A percentile compares a stretch with the other conserved stretches of the same genome.
These are phyloP conservation scores for Trichechus manatus DNA, from an alignment of 2,113 vertebrate genomes.

Conservation along the genomic window DNA sequence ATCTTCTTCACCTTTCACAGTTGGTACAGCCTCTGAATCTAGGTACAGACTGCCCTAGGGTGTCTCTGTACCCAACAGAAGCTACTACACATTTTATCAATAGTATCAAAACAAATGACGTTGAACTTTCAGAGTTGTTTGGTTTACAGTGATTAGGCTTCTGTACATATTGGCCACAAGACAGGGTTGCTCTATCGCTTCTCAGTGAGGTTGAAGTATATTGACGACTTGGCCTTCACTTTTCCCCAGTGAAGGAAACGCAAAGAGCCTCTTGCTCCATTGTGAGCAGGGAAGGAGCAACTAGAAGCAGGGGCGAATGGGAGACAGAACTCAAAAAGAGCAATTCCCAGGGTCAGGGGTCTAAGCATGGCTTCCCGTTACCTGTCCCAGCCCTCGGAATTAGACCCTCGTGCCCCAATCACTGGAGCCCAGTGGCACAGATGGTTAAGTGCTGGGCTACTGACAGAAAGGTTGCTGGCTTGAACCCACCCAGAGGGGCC, in stretches of 20 bases:
- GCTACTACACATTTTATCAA: background rate
- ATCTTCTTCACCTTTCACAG: background rate
- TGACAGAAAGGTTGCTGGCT: background rate
- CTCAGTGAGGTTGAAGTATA: background rate
- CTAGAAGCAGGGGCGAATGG: background rate
- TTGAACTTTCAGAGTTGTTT: background rate
- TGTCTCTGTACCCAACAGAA: background rate
- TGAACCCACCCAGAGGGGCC: background rate
- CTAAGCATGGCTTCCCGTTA: background rate
- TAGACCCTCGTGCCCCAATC: background rate
- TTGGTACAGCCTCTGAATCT: background rate
- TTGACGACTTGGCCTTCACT: background rate
- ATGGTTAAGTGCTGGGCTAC: background rate
- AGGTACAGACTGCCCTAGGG: background rate
- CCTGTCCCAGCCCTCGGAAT: background rate
- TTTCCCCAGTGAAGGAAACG: accelerated
- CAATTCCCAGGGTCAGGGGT: background rate
- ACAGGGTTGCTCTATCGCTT: background rate
- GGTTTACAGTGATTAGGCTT: background rate
- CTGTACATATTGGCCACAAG: background rate
- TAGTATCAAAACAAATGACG: background rate
- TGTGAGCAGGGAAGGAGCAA: background rate
- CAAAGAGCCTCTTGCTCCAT: background rate
- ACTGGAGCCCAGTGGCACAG: background rate
- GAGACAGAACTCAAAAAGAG: background rate